Conservation (phyloP, 2,888 invertebrate species). For the Papilio elwesi region DNA sequence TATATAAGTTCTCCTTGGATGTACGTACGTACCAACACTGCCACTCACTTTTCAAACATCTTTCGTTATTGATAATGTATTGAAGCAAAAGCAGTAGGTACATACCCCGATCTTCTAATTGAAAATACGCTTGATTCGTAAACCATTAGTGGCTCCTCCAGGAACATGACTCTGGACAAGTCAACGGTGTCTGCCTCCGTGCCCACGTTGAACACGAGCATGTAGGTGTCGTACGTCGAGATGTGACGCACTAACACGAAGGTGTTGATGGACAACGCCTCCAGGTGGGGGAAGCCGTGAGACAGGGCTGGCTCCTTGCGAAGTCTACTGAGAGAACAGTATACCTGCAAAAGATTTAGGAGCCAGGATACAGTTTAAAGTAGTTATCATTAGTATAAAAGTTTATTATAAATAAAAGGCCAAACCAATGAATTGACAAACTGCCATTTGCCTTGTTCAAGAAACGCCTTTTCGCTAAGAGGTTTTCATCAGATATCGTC, state of each 20-base stretch:
- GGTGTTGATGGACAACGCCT: constrained; percentile 58
- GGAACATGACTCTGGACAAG: constrained; percentile 54
- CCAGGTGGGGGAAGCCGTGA: constrained; percentile 64
- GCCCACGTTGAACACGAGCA: constrained; percentile 82
- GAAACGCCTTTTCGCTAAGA: too few relatives aligned
- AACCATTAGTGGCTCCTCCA: constrained; percentile 57
- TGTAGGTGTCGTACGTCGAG: constrained; percentile 59
- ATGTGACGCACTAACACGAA: constrained; percentile 60
- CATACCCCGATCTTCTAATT: constrained; percentile 58
- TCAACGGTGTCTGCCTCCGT: constrained; percentile 64
- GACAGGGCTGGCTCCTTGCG: constrained; percentile 72
- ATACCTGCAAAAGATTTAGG: constrained; percentile 63
- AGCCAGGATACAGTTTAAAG: too few relatives aligned
- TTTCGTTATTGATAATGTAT: too few relatives aligned
- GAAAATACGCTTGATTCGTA: constrained; percentile 66
- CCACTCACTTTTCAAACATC: too few relatives aligned
- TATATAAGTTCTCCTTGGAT: too few relatives aligned
- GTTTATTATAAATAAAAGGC: too few relatives aligned
- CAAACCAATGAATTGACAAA: too few relatives aligned
- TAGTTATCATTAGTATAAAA: too few relatives aligned
- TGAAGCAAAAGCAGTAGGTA: neutral
- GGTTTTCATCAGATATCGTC: too few relatives aligned
- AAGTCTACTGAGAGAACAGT: constrained; percentile 76
- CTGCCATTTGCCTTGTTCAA: too few relatives aligned
- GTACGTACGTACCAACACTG: too few relatives aligned